Evolutionary conservation across 2,113 vertebrate genomes (phyloP), one percentile per base, ranked within the genome.

Genomic region (Equus przewalskii): DNA sequence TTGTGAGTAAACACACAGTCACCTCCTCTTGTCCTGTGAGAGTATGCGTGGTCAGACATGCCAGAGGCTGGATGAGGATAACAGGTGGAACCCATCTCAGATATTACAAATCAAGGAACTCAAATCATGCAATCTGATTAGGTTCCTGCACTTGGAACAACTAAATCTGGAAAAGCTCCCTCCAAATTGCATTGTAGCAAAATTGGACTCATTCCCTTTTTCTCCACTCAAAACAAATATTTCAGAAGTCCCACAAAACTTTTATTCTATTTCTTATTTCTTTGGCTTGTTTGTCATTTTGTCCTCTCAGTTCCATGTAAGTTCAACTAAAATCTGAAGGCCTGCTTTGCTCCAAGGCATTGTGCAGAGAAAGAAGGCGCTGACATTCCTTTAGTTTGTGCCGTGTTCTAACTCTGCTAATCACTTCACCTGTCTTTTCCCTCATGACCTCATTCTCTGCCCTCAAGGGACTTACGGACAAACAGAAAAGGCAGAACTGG

Each of bases 151-250:
- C 62, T 95, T 4, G 1, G 90, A 33, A 8, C 41, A 86, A 30
- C 46, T 67, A 94, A 89, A 81, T 64, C 41, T 64, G 26, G 75
- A 91, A 64, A 4, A 14, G 5, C 44, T 44, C 46, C 15, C 69
- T 80, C 44, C 36, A 33, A 93, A 73, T 11, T 70, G 10, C 67
- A 54, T 56, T 33, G 56, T 26, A 58, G 67, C 26, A 6, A 33
- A 92, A 80, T 54, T 82, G 10, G 21, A 67, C 21, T 79, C 49
- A 15, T 13, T 51, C 7, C 28, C 14, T 69, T 62, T 95, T 76
- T 86, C 46, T 30, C 62, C 28, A 33, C 15, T 69, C 46, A 95
- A 70, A 95, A 89, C 58, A 95, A 95, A 51, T 93, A 69, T 91
- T 83, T 93, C 21, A 21, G 78, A 92, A 73, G 44, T 12, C 41